These are phyloP conservation scores for Oncorhynchus nerka DNA, from an alignment of 2,113 vertebrate genomes.

Conservation along the genomic window DNA sequence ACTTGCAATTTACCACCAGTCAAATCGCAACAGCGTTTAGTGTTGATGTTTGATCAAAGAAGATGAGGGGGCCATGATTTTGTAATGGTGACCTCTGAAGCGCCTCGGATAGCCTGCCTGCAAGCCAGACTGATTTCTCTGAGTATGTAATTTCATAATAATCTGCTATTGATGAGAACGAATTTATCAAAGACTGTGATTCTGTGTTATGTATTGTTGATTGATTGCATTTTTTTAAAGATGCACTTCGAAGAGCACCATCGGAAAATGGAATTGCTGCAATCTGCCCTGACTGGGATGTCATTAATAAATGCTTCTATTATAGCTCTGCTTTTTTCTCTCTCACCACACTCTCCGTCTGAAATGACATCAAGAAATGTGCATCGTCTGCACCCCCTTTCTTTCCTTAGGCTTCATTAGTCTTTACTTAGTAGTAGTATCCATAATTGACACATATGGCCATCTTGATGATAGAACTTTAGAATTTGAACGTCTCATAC, in stretches of 20 bases:
- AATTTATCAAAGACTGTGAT: slow-evolving; percentile 78
- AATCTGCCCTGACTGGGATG: slow-evolving; percentile 81
- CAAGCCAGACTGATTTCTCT: slow-evolving; percentile 83
- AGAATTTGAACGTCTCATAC: slow-evolving; percentile 28
- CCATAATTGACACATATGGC: slow-evolving; percentile 73
- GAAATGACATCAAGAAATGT: slow-evolving; percentile 70
- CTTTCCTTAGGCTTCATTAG: slow-evolving; percentile 71
- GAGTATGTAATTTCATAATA: slow-evolving; percentile 88
- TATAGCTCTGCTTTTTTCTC: slow-evolving; percentile 51
- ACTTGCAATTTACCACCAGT: slow-evolving; percentile 64
- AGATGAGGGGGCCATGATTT: slow-evolving; percentile 69
- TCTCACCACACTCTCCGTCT: slow-evolving; percentile 56
- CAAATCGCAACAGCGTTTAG: slow-evolving; percentile 71
- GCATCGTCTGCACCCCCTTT: slow-evolving; percentile 72
- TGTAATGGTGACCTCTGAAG: slow-evolving; percentile 75
- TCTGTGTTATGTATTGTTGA: slow-evolving; percentile 85
- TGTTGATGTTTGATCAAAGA: slow-evolving; percentile 85
- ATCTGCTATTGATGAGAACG: too few species aligned
- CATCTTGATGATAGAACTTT: slow-evolving; percentile 24
- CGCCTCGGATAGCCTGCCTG: slow-evolving; percentile 61
- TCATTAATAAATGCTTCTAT: slow-evolving; percentile 68
- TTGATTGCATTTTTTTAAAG: slow-evolving; percentile 80
- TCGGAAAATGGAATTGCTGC: slow-evolving; percentile 89
- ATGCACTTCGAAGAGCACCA: slow-evolving; percentile 83
- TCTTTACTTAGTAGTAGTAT: slow-evolving; percentile 74